Base-by-base conservation (phyloP, 2,113 vertebrate species). In the Serilophus lunatus region DNA sequence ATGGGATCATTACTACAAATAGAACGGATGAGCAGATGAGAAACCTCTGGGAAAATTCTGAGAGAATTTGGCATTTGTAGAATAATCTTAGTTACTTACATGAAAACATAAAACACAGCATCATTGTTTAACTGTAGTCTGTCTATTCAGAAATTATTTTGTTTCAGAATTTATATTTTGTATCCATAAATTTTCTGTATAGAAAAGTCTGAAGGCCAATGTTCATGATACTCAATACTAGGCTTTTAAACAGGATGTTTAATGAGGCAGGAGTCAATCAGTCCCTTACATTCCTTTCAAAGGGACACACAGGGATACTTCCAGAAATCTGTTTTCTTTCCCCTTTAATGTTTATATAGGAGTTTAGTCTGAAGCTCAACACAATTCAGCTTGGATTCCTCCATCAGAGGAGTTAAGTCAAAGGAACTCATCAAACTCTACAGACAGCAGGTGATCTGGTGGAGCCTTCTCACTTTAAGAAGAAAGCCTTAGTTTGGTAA, bases 391-490 rank as follows among this genome's bases (percentile, higher is more conserved):
- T 33, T 77, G 5, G 12, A 50, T 77, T 90, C 12, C 13, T 94
- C 10, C 3, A 6, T 61, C 9, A 13, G 26, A 66, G 14, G 35
- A 72, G 31, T 13, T 0, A 1, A 29, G 6, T 61, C 12, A 28
- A 63, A 68, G 20, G 14, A 68, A 40, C 25, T 83, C 18, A 13
- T 65, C 50, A 61, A 36, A 49, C 15, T 47, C 17, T n/a, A 36
- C 23, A 72, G 28, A 45, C 11, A 72, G 53, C 69, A 60, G 12
- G 10, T 65, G 54, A 68, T 24, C 51, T 68, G 5, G 3, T 76
- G 47, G 35, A 54, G 10, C 7, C 47, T 86, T 23, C 19, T 81
- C 2, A 0, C 10, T 54, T 89, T n/a, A 59, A 38, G 54, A 76
- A 31, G 1, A 1, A 80, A 53, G 19, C 12, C 40, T 80, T 68